Evolutionary conservation across 2,888 invertebrate species (phyloP).

Genomic region (Leptinotarsa haldemani): DNA sequence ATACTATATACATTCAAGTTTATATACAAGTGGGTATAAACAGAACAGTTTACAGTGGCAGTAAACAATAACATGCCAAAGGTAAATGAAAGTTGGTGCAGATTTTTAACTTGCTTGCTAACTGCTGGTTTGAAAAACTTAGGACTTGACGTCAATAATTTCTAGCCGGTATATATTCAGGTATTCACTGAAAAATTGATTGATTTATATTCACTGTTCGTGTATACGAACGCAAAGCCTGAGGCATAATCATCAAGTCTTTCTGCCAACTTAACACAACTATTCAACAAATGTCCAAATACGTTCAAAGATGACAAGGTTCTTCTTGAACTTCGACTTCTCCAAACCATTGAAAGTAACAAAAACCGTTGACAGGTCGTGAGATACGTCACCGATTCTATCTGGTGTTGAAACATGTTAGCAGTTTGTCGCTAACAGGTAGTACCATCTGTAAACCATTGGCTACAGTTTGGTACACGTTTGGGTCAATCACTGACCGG

Average conservation of each 20-base stretch:
- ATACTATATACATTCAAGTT: conserved; percentile 56
- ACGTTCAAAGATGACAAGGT: conserved; percentile 57
- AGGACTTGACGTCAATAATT: conserved; percentile 63
- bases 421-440: conserved; percentile 47
- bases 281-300: conserved; percentile 57
- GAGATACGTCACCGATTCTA: conserved; percentile 64
- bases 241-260: conserved; percentile 59
- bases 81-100: conserved; percentile 61
- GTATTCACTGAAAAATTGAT: conserved; percentile 65
- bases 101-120: conserved; percentile 65
- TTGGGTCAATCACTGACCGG: conserved; percentile 58
- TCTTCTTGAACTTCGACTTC: conserved; percentile 54
- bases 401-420: conserved; percentile 49
- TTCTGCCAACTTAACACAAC: conserved; percentile 64
- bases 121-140: conserved; percentile 64
- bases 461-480: conserved; percentile 55
- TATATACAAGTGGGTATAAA: conserved; percentile 46
- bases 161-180: conserved; percentile 63
- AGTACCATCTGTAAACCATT: conserved; percentile 53
- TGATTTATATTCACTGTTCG: conserved; percentile 64
- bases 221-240: conserved; percentile 61
- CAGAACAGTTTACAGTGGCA: conserved; percentile 65
- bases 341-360: conserved; percentile 60
- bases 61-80: conserved; percentile 57
- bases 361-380: conserved; percentile 63